These are phyloP conservation scores for Formica exsecta DNA, from an alignment of 1,140 invertebrate genomes.

Conservation along the genomic window DNA sequence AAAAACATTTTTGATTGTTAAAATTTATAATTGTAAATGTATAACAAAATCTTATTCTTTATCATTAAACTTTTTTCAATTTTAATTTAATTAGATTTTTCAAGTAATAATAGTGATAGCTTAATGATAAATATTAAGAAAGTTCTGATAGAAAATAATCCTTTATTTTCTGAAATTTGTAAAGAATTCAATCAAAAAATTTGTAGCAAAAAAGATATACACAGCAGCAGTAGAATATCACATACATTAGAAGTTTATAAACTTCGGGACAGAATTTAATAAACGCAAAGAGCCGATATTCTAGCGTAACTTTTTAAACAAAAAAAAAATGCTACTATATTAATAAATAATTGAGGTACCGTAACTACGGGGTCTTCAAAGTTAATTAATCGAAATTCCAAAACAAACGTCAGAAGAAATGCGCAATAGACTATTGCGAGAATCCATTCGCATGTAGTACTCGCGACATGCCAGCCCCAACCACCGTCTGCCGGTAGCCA, in stretches of 20 bases:
- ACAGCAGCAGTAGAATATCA: neutral
- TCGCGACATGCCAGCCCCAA: conserved; percentile 89
- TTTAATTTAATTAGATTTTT: neutral
- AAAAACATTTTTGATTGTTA: neutral
- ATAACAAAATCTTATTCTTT: neutral
- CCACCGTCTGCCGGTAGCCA: conserved; percentile 89
- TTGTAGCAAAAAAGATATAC: neutral
- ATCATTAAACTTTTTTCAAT: neutral
- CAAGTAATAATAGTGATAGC: neutral
- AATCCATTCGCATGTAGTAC: conserved; percentile 88
- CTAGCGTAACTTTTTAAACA: conserved; percentile 8
- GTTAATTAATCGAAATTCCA: conserved; percentile 86
- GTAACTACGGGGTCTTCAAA: conserved; percentile 82
- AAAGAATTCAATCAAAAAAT: neutral
- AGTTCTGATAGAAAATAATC: neutral
- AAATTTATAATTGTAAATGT: neutral
- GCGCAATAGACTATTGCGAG: conserved; percentile 87
- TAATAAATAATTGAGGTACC: conserved; percentile 56
- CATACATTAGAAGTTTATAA: neutral
- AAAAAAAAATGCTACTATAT: neutral
- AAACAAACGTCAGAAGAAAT: conserved; percentile 87
- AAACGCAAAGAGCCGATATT: neutral
- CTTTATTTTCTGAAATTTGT: neutral
- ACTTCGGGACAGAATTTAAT: conserved; percentile 2
- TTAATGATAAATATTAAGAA: conserved; percentile 13